Base-by-base conservation (phyloP, 1,140 invertebrate species). In the Dryas iulia region DNA sequence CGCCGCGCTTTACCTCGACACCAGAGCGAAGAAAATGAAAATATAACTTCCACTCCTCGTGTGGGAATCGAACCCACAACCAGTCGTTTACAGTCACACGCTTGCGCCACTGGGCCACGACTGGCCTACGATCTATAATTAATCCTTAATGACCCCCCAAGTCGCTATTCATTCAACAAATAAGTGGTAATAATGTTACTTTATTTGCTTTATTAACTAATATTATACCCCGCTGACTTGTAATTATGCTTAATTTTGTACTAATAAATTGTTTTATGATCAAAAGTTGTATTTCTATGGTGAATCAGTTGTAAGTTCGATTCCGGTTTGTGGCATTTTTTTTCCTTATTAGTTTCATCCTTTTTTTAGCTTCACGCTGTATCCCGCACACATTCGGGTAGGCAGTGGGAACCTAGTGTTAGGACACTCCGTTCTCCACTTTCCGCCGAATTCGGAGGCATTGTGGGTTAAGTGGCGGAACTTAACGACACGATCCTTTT, bases 171-270 rank as follows among this genome's bases (percentile, higher is more conserved):
- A 60, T 60, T 47, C 31, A 39, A 33, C 47, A 24, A 60, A 60
- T 24, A 39, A 60, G 23, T 18, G 33, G 39, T 33, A 60, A 60
- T 60, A 25, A 47, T 11, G 59, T 26, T 59, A 28, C 10, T 18
- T 60, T 25, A 39, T n/a, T 18, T 47, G 39, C n/a, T 60, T 60
- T 60, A 60, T 60, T 60, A 47, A 47, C 31, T 7, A 25, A 21
- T 25, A 39, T 39, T 12, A 24, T 39, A 12, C n/a, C 59, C 59
- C 59, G 59, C 59, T 60, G 59, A 25, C 25, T 25, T 26, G 11
- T 60, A 47, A 60, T 60, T 47, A 60, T 60, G 10, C 2, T 7
- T 10, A 26, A 47, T 60, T 39, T 60, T 47, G 39, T 18, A 47
- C 18, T 18, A 47, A 47, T 47, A 7, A 47, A n/a, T n/a, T n/a